These are phyloP conservation scores for Oscheius sp. DNA, from an alignment of 1,140 invertebrate genomes.

Conservation along the genomic window DNA sequence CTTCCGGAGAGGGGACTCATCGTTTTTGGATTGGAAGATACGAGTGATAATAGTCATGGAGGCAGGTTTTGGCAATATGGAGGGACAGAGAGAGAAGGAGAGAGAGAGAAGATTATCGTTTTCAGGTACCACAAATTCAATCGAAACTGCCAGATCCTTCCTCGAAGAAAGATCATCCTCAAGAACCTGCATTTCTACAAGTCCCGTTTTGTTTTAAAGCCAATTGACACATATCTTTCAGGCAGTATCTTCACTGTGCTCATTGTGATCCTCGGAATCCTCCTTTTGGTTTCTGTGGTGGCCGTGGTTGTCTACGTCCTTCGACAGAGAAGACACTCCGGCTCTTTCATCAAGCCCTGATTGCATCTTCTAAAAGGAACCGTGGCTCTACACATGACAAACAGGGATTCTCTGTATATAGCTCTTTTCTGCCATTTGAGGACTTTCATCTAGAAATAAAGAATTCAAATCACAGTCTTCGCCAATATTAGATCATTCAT, in stretches of 20 bases:
- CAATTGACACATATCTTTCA: background rate
- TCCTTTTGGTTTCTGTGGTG: background rate
- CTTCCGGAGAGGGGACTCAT: constrained; percentile 35
- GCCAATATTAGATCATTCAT: too few relatives aligned
- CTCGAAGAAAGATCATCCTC: background rate
- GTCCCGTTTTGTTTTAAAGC: background rate
- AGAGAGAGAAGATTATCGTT: background rate
- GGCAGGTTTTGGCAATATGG: too few relatives aligned
- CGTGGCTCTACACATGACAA: background rate
- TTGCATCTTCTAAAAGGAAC: too few relatives aligned
- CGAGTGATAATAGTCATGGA: constrained; percentile 1
- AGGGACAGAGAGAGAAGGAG: background rate
- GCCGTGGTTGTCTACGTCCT: background rate
- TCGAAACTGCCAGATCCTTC: background rate
- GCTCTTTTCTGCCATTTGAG: background rate
- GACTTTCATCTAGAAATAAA: too few relatives aligned
- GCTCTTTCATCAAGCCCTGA: background rate
- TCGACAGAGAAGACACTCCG: background rate
- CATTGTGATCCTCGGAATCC: background rate
- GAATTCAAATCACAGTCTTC: too few relatives aligned
- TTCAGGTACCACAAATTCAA: background rate
- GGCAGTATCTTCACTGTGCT: background rate
- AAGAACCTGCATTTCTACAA: background rate
- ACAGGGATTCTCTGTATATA: background rate
- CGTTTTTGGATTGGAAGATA: constrained; percentile 43